Conservation (phyloP, 2,888 invertebrate genomes). For the Drosophila emarginata region DNA sequence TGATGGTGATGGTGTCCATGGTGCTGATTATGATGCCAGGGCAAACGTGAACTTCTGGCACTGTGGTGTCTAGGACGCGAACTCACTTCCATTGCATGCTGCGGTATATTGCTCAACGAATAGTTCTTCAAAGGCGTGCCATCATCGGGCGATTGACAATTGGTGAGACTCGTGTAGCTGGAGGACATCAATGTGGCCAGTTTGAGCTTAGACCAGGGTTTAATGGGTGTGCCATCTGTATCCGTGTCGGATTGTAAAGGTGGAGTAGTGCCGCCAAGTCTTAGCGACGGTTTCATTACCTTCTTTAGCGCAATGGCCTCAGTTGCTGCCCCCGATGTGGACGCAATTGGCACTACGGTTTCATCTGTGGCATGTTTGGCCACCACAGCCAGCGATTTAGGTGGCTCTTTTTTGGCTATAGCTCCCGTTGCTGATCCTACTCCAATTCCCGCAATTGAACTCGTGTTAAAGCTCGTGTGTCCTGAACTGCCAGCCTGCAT, state of each 20-base stretch:
- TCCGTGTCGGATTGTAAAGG: constrained; percentile 79
- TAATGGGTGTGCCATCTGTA: constrained; percentile 82
- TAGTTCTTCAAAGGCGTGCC: constrained; percentile 71
- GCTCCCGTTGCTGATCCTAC: constrained; percentile 79
- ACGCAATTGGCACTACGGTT: background rate
- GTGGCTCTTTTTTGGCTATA: constrained; percentile 81
- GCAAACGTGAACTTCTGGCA: constrained; percentile 63
- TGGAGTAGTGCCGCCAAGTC: constrained; percentile 41
- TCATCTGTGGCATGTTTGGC: constrained; percentile 51
- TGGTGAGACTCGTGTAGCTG: constrained; percentile 80
- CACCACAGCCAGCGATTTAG: constrained; percentile 66
- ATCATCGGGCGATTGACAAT: constrained; percentile 75
- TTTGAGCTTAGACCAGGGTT: constrained; percentile 90
- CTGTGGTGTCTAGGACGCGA: constrained; percentile 55
- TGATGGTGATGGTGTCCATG: constrained; percentile 35
- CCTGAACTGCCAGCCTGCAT: constrained; percentile 80
- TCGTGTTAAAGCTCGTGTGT: background rate
- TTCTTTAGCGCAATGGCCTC: constrained; percentile 67
- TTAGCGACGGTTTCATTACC: constrained; percentile 66
- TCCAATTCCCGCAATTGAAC: constrained; percentile 15
- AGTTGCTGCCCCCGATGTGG: background rate
- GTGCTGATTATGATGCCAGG: constrained; percentile 42
- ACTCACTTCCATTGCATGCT: constrained; percentile 49
- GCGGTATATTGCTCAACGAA: constrained; percentile 76
- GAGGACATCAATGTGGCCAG: constrained; percentile 85